A percentile compares a stretch with the other conserved stretches of the same genome.
Evolutionary conservation across 2,113 vertebrate genomes (phyloP).

Genomic region (Apus apus): DNA sequence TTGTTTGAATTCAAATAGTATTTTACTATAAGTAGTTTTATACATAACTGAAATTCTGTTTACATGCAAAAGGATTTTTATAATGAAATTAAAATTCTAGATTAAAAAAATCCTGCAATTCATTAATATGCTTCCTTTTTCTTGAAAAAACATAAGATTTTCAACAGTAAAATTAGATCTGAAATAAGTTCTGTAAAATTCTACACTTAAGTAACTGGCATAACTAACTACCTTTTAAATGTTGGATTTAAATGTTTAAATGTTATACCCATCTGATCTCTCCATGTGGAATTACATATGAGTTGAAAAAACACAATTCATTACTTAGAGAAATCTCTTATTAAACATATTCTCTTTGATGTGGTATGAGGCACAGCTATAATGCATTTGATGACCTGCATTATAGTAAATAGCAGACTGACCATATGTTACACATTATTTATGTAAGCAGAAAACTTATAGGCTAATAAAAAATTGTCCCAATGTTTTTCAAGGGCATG

Average conservation of each 20-base stretch:
- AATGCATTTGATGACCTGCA: neutral
- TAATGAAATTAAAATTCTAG: neutral
- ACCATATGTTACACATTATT: neutral
- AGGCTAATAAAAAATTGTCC: neutral
- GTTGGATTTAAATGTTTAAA: too few species aligned
- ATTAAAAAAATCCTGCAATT: neutral
- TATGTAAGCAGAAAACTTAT: neutral
- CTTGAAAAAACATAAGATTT: neutral
- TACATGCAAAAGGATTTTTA: neutral
- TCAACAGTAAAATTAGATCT: neutral
- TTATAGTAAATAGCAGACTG: neutral
- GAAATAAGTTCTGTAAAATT: neutral
- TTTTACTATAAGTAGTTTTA: neutral
- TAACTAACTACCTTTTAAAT: neutral
- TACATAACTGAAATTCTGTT: neutral
- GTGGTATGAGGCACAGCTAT: neutral
- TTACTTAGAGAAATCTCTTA: neutral
- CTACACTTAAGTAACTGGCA: neutral
- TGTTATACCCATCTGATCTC: neutral
- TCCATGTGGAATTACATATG: neutral
- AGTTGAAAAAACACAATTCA: neutral
- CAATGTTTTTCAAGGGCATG: neutral
- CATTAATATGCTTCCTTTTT: neutral
- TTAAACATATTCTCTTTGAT: neutral
- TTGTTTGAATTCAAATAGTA: neutral